Base-by-base conservation (phyloP, 2,113 vertebrate species). In the Maccullochella peelii region DNA sequence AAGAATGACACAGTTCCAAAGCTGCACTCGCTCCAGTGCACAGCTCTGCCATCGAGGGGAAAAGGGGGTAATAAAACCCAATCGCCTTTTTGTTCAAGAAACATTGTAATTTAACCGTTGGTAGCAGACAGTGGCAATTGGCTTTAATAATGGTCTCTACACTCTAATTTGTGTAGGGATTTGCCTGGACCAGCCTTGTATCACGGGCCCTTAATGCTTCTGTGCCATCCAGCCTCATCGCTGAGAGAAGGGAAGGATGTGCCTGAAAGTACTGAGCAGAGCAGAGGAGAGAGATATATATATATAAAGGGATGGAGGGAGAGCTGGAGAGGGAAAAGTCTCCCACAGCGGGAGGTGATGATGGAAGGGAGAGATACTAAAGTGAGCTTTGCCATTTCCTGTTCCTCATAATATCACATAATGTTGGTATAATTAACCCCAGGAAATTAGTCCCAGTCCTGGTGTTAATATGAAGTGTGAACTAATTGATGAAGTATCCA, bases 111-210 rank as follows among this genome's bases (percentile, higher is more conserved):
- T 89, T 85, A 88, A 86, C 86, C 89, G 84, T 89, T 89, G 80
- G 82, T 84, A 91, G 77, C 72, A 81, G 71, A 70, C 81, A 76
- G 73, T 58, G 73, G 66, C 78, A 84, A 86, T 82, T 80, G 88
- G 77, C 85, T 93, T 85, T 91, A 93, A 94, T 94, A 93, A 94
- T 84, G 85, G 87, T 88, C 87, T 87, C 83, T 82, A 85, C 83
- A 72, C 54, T 90, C 61, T 92, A 94, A 94, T 94, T 91, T 93
- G 92, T 78, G 76, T 54, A 57, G 91, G 88, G 89, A 93, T 93
- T 91, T 93, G 79, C 78, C 71, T 30, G 44, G 79, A 83, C 81
- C 80, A 57, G 78, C 61, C 58, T 79, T 25, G 77, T 93, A 88
- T 93, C 84, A 38, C 21, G 72, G 83, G 83, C 83, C 82, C 83